Evolutionary conservation across 1,140 invertebrate genomes (phyloP), one percentile per base, ranked within the genome.

Genomic region (Meloidogyne floridensis): DNA sequence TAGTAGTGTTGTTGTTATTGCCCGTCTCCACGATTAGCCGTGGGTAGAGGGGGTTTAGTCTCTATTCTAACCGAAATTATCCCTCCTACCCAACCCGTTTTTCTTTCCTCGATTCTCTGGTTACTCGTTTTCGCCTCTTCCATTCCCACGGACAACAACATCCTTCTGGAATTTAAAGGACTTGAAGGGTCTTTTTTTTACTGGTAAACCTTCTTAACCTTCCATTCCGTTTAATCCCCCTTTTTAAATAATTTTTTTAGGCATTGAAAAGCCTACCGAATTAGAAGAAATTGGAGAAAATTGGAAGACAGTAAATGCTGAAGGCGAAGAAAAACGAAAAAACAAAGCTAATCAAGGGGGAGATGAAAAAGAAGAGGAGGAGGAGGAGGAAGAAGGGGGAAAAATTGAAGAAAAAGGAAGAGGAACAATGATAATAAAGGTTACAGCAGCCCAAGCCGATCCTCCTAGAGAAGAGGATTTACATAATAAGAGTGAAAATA

Each of bases 341-440:
- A 71, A 42, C 20, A 71, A 70, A 42, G 10, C 5, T 70, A 8
- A 47, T 20, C 5, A 20, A 13, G 77, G 65, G 32, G 77, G 77
- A 15, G 77, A 42, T 20, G 32, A 77, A 42, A 72, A 75, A 59
- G 70, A 51, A 54, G 18, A 32, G 53, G 43, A 75, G 51, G 20
- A 18, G 15, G 71, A 80, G 59, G 82, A 72, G 0, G 83, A 84
- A 43, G n/a, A n/a, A n/a, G n/a, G n/a, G n/a, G n/a, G n/a, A n/a
- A 74, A 83, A 10, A 43, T 72, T 32, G 75, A 15, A 32, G 43
- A 72, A 32, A n/a, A 9, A n/a, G 77, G 32, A 71, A 54, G 32
- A 2, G 32, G 32, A 32, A 32, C 32, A 84, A 20, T 43, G 18
- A 53, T 20, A 32, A 32, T 20, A 65, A 7, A n/a, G 6, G 13